A percentile compares a stretch with the other conserved stretches of the same genome.
Conservation (phyloP, 2,888 invertebrate genomes). For the Meta bourneti region DNA sequence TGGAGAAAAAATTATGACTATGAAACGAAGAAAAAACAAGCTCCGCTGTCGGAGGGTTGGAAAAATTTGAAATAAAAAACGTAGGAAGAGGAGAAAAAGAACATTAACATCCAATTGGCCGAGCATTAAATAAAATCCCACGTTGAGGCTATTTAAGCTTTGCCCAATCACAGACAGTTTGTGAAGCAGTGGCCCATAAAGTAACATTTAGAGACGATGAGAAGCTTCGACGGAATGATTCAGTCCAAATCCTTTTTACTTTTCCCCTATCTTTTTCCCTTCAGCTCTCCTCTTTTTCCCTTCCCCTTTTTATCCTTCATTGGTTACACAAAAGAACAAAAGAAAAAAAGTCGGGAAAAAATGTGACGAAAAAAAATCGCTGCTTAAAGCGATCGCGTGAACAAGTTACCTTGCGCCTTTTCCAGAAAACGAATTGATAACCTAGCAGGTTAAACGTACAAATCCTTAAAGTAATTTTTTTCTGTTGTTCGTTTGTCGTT, state of each 20-base stretch:
- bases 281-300: neutral
- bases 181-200: slow-evolving; percentile 72
- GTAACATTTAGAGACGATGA: slow-evolving; percentile 71
- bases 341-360: slow-evolving; percentile 52
- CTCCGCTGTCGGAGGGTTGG: neutral
- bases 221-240: slow-evolving; percentile 70
- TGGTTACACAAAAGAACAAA: slow-evolving; percentile 72
- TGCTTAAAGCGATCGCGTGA: slow-evolving; percentile 73
- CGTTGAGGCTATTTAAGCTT: slow-evolving; percentile 74
- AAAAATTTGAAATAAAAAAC: slow-evolving; percentile 50
- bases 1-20: slow-evolving; percentile 57
- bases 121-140: slow-evolving; percentile 74
- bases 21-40: slow-evolving; percentile 12
- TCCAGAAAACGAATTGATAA: slow-evolving; percentile 72
- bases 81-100: slow-evolving; percentile 53
- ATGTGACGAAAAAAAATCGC: slow-evolving; percentile 58
- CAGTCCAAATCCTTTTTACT: slow-evolving; percentile 57
- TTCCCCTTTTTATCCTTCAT: slow-evolving; percentile 72
- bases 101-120: slow-evolving; percentile 76
- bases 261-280: slow-evolving; percentile 12
- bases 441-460: slow-evolving; percentile 75
- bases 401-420: slow-evolving; percentile 74
- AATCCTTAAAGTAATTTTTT: slow-evolving; percentile 75
- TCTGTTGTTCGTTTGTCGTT: slow-evolving; percentile 69
- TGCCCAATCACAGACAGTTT: slow-evolving; percentile 74